A percentile compares a stretch with the other conserved stretches of the same genome.
Evolutionary conservation across 1,140 invertebrate species (phyloP).

Genomic region (Physella acuta): DNA sequence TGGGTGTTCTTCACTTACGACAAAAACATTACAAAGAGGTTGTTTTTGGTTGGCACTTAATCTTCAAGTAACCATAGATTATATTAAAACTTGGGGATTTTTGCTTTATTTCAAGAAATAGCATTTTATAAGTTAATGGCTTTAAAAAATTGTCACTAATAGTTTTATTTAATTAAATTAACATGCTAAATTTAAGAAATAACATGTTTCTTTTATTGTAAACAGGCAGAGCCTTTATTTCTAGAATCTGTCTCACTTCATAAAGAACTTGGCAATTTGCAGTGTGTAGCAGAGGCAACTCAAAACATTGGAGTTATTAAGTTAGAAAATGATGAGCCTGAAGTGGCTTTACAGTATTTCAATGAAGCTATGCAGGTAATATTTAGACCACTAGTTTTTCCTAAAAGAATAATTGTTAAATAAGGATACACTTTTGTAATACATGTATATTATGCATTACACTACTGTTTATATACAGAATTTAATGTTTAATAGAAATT

Average conservation of each 20-base stretch:
- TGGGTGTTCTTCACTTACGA: constrained; percentile 21
- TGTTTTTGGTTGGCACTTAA: background rate
- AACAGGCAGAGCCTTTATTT: constrained; percentile 24
- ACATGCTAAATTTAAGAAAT: too few relatives aligned
- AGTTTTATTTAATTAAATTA: too few relatives aligned
- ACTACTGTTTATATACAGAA: too few relatives aligned
- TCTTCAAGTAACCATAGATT: background rate
- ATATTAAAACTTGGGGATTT: too few relatives aligned
- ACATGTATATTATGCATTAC: too few relatives aligned
- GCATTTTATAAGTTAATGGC: too few relatives aligned
- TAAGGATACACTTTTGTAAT: too few relatives aligned
- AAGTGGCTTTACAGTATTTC: constrained; percentile 19
- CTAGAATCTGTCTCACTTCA: constrained; percentile 17
- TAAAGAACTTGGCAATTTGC: background rate
- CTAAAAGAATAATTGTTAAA: background rate
- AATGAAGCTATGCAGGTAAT: constrained; percentile 25
- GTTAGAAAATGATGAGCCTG: constrained; percentile 22
- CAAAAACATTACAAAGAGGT: constrained; percentile 23
- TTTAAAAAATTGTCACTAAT: too few relatives aligned
- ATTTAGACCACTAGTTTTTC: background rate
- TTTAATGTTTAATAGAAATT: too few relatives aligned
- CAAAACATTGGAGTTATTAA: constrained; percentile 20
- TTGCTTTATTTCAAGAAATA: too few relatives aligned
- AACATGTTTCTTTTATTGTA: too few relatives aligned
- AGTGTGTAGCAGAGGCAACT: constrained; percentile 3